Evolutionary conservation across 2,113 vertebrate species (phyloP), one percentile per base, ranked within the genome.

Genomic region (Salvelinus fontinalis): DNA sequence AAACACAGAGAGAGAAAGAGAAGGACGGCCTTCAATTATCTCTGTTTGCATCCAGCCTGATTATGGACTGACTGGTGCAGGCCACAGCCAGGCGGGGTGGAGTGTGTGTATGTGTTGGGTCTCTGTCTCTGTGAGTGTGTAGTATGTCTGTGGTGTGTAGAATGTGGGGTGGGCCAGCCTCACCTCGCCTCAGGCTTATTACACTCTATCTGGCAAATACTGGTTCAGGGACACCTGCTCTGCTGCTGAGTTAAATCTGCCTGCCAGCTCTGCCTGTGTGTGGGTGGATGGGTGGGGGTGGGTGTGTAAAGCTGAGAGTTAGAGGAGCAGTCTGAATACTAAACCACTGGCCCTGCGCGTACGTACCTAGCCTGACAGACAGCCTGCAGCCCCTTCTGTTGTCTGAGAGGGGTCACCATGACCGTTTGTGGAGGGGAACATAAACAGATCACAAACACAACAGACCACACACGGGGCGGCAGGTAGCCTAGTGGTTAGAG

Each of bases 221-320:
- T 76, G 73, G 70, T 66, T 68, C 59, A 14, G 54, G 77, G 84
- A 81, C 81, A 78, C 77, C 69, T 79, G 70, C 72, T 74, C 78
- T 80, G 76, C 81, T 34, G 73, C 82, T 54, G 71, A 79, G 84
- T 74, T 84, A 9, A 81, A 89, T 85, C 87, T 86, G 87, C 77
- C 75, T 85, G 87, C 77, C 84, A 85, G 77, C 54, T 16, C 54
- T 20, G 57, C 69, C 73, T 67, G 57, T 66, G 24, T 66, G 60
- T 64, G 60, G 20, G 60, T 64, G 39, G 39, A 11, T 2, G 8
- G 39, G 20, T 64, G 60, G 13, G 51, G 12, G 16, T 54, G 16
- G 51, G 13, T 14, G 16, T 54, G 24, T 27, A 26, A 22, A 67
- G 24, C 65, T 80, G 75, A 39, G 66, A 29, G 20, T 67, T 26